Conservation (phyloP, 2,888 invertebrate species). For the Drosophila subquinaria region DNA sequence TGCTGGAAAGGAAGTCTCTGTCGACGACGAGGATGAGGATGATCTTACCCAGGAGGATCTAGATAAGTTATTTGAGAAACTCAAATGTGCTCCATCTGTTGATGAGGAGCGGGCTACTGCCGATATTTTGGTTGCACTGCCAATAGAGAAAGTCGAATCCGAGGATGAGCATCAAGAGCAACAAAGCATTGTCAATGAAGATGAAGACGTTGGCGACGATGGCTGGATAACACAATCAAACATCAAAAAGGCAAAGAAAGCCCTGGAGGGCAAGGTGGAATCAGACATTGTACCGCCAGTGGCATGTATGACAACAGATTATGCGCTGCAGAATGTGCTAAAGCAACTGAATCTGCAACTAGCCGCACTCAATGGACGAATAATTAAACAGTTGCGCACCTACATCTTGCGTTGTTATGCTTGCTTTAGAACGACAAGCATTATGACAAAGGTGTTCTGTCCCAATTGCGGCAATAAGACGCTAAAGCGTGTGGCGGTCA, state of each 20-base stretch:
- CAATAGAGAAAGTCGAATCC: slow-evolving; percentile 34
- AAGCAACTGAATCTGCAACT: slow-evolving; percentile 97
- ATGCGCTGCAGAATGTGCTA: slow-evolving; percentile 99
- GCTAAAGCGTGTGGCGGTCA: slow-evolving; percentile 95
- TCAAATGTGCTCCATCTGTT: slow-evolving; percentile 72
- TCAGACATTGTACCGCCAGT: slow-evolving; percentile 90
- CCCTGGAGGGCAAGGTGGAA: slow-evolving; percentile 89
- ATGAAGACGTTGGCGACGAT: slow-evolving; percentile 87
- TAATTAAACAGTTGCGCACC: slow-evolving; percentile 95
- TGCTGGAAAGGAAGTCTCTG: not conserved
- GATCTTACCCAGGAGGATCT: slow-evolving; percentile 70
- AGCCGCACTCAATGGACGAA: slow-evolving; percentile 93
- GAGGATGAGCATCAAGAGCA: slow-evolving; percentile 25
- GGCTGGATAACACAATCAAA: slow-evolving; percentile 96
- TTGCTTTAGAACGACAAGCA: slow-evolving; percentile 96
- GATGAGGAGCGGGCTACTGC: slow-evolving; percentile 64
- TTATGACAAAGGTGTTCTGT: slow-evolving; percentile 97
- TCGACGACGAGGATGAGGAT: slow-evolving; percentile 57
- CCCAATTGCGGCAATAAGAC: slow-evolving; percentile 98
- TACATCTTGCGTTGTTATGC: slow-evolving; percentile 97
- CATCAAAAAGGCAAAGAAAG: slow-evolving; percentile 90
- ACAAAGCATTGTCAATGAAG: slow-evolving; percentile 78
- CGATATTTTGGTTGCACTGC: slow-evolving; percentile 74
- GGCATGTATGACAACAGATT: slow-evolving; percentile 98
- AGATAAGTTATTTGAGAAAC: slow-evolving; percentile 79